Conservation (phyloP, 2,888 invertebrate species). For the Geophilus truncorum region DNA sequence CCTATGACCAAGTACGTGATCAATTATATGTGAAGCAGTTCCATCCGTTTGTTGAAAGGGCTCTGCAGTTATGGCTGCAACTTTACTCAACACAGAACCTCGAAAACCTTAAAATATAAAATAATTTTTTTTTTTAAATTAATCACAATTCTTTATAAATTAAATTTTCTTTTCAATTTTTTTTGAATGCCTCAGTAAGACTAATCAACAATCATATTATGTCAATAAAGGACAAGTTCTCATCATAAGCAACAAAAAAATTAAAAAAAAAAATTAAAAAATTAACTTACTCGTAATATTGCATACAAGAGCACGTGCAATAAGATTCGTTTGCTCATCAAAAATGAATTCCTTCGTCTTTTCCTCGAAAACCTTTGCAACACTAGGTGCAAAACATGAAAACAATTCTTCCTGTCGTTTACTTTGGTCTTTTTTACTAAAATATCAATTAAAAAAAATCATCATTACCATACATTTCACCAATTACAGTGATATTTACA, state of each 20-base stretch:
- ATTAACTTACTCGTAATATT: constrained; percentile 52
- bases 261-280: too few relatives aligned
- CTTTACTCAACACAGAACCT: constrained; percentile 33
- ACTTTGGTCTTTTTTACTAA: constrained; percentile 64
- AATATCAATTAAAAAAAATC: background rate
- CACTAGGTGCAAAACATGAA: constrained; percentile 58
- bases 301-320: constrained; percentile 66
- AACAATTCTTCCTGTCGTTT: constrained; percentile 64
- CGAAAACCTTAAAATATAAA: constrained; percentile 5
- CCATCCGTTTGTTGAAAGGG: constrained; percentile 38
- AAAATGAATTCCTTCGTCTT: constrained; percentile 64
- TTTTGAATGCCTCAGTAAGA: background rate
- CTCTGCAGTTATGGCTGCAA: constrained; percentile 37
- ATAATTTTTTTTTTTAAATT: background rate
- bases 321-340: constrained; percentile 61
- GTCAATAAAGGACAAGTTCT: constrained; percentile 49
- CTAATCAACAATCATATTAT: constrained; percentile 46
- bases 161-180: background rate
- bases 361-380: constrained; percentile 57
- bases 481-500: too few relatives aligned
- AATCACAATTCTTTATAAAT: background rate
- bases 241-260: too few relatives aligned
- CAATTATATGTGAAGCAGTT: constrained; percentile 50
- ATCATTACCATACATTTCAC: background rate
- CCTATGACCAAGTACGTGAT: constrained; percentile 71